phyloP scores from a whole-genome alignment of 2,113 vertebrate species.

The Rostratula benghalensis region DNA sequence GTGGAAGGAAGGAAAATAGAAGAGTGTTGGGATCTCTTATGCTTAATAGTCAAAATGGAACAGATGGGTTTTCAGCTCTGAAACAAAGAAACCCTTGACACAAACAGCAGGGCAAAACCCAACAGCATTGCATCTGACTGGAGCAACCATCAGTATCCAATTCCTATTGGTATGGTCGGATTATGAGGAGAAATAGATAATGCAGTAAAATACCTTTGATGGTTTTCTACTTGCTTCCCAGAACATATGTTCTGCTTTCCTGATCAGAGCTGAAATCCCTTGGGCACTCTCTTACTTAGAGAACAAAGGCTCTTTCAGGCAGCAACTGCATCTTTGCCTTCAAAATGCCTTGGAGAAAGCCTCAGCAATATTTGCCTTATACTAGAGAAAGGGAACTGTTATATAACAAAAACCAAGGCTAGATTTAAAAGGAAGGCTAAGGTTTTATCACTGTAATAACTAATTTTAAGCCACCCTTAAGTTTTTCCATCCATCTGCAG shows the following conservation, averaged over 20 bases:
- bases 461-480: neutral
- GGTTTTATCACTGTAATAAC: neutral
- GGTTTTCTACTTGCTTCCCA: neutral
- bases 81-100: neutral
- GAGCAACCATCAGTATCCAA: neutral
- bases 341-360: neutral
- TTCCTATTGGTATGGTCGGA: fast-evolving
- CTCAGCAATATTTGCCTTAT: neutral
- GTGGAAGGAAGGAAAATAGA: neutral
- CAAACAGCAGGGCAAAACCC: fast-evolving
- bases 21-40: neutral
- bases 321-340: neutral
- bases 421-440: neutral
- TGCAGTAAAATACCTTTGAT: neutral
- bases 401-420: neutral
- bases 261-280: neutral
- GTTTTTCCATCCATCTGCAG: neutral
- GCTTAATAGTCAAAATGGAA: neutral
- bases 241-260: neutral
- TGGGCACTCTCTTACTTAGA: fast-evolving
- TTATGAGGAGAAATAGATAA: neutral
- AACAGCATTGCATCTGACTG: neutral
- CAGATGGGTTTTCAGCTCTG: neutral
- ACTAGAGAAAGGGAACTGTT: neutral
- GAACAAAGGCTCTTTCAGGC: neutral